These are phyloP conservation scores for Magallana angulata DNA, from an alignment of 1,140 invertebrate genomes.

Conservation along the genomic window DNA sequence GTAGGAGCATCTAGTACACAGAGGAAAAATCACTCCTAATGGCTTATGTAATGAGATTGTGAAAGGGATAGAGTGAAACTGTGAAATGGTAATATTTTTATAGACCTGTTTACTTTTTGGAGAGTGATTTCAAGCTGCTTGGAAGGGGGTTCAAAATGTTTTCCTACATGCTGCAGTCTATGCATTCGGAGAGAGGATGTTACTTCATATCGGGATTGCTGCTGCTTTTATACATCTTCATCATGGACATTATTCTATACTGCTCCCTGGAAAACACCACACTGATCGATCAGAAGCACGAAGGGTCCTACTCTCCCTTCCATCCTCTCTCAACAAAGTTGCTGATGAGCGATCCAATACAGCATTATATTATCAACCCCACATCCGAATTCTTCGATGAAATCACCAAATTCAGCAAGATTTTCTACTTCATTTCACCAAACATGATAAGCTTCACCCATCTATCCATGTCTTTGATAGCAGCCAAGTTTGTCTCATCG, in stretches of 20 bases:
- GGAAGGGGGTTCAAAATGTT: conserved; percentile 6
- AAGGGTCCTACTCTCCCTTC: conserved; percentile 69
- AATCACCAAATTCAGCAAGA: conserved; percentile 72
- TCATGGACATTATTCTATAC: conserved; percentile 75
- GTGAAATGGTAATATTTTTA: not conserved
- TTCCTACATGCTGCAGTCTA: conserved; percentile 22
- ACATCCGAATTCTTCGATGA: conserved; percentile 73
- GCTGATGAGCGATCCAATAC: conserved; percentile 75
- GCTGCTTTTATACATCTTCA: conserved; percentile 68
- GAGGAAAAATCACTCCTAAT: not conserved
- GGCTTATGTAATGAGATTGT: not conserved
- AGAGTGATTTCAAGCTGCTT: not conserved
- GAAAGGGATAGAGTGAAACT: not conserved
- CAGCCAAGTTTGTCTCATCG: conserved; percentile 73
- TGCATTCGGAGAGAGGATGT: conserved; percentile 38
- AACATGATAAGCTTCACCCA: conserved; percentile 75
- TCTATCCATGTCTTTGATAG: conserved; percentile 69
- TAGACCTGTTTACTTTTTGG: not conserved
- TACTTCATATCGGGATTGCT: conserved; percentile 58
- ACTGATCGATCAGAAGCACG: conserved; percentile 63
- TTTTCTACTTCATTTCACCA: conserved; percentile 75
- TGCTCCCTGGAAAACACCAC: conserved; percentile 66
- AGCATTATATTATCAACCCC: conserved; percentile 74
- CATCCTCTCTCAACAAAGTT: conserved; percentile 73
- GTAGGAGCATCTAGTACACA: not conserved